Evolutionary conservation across 2,797 vertebrate species (phyloP).

Genomic region (Micropoecilia bifurca): DNA sequence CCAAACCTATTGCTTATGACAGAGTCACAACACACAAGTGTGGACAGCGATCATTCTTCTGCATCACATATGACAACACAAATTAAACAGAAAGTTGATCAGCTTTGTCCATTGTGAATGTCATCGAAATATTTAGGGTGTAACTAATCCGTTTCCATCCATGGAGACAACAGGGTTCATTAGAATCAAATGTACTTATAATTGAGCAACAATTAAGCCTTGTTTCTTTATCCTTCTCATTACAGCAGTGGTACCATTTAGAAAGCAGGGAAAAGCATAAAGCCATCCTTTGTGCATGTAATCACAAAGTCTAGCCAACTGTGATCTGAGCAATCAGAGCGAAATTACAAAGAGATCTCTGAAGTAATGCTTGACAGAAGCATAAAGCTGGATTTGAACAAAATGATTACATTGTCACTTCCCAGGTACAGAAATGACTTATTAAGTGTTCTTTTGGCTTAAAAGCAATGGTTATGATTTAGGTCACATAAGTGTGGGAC

Average conservation of each 20-base stretch:
- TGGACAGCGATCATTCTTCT: constrained; percentile 79
- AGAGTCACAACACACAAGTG: constrained; percentile 83
- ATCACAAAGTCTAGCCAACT: constrained; percentile 61
- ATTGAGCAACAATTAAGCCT: constrained; percentile 42
- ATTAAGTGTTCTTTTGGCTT: constrained; percentile 41
- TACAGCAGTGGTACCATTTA: constrained; percentile 30
- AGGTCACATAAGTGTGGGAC: not conserved
- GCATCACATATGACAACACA: constrained; percentile 27
- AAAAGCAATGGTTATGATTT: constrained; percentile 34
- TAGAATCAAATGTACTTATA: constrained; percentile 45
- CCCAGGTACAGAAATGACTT: constrained; percentile 44
- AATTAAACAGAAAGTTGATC: constrained; percentile 3
- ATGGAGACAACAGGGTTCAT: constrained; percentile 17
- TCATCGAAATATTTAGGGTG: not conserved
- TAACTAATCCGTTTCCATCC: constrained; percentile 4
- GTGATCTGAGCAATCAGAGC: constrained; percentile 70
- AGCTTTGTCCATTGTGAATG: not conserved
- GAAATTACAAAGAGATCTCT: constrained; percentile 74
- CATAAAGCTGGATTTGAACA: constrained; percentile 47
- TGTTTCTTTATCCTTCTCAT: constrained; percentile 28
- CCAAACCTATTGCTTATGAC: constrained; percentile 96
- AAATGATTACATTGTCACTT: constrained; percentile 58
- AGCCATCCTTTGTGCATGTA: constrained; percentile 52
- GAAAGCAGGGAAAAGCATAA: constrained; percentile 56
- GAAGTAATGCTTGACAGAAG: constrained; percentile 67